phyloP scores from a whole-genome alignment of 2,113 vertebrate species.

The Gymnobelideus leadbeateri region DNA sequence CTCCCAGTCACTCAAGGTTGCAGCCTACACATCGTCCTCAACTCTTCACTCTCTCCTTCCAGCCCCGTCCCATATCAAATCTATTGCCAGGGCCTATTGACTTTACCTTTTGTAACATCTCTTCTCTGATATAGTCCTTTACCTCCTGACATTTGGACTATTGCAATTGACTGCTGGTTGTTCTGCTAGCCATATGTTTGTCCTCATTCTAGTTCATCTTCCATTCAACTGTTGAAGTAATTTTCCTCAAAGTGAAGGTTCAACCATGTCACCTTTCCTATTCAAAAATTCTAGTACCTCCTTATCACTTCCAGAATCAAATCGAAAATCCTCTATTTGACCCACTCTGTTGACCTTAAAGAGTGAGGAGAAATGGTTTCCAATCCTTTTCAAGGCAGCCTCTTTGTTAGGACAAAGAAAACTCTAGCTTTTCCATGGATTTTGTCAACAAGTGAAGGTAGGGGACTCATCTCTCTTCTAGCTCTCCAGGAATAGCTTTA shows the following conservation, averaged over 20 bases:
- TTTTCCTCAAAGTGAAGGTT: background rate
- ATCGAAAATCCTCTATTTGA: background rate
- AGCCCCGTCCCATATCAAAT: background rate
- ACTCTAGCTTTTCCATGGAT: background rate
- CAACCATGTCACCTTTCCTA: background rate
- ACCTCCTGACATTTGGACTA: too few relatives aligned
- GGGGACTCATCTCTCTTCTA: background rate
- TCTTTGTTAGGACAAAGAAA: background rate
- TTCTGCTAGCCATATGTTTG: too few relatives aligned
- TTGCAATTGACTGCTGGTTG: too few relatives aligned
- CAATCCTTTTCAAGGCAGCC: background rate
- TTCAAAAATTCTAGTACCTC: background rate
- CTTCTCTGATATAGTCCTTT: background rate
- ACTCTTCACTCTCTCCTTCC: background rate
- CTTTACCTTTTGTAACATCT: background rate
- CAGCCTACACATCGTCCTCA: background rate
- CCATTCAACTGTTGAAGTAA: background rate
- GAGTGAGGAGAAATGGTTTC: background rate
- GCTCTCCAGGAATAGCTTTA: background rate
- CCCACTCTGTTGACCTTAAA: too few relatives aligned
- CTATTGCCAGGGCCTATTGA: background rate
- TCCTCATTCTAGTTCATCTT: background rate
- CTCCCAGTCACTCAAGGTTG: background rate
- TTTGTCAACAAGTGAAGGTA: background rate
- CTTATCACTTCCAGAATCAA: background rate